Evolutionary conservation across 2,888 invertebrate genomes (phyloP), one percentile per base, ranked within the genome.

Genomic region (Drosophila borealis): DNA sequence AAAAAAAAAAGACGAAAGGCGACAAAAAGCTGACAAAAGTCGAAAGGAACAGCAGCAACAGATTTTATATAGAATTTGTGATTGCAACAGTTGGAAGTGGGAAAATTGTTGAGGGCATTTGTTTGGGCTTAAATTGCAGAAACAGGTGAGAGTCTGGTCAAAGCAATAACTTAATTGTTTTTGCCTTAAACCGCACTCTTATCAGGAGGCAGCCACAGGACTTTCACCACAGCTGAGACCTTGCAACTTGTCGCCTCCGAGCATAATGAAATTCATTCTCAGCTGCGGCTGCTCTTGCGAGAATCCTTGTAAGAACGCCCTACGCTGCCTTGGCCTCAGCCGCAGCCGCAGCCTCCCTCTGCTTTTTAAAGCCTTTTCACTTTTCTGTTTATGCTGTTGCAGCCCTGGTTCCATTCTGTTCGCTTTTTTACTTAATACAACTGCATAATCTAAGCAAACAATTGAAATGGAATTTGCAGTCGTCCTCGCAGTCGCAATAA

Each of bases 381-480:
- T 46, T 60, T 51, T 48, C 57, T 48, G 45, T 46, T 45, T 17
- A 25, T 45, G 41, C n/a, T 39, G 41, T 42, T 48, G 62, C 49
- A 62, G 25, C 25, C 41, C 61, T 49, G 29, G 21, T 44, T 60
- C 33, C 55, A 33, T 46, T 62, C 56, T 49, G 25, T 45, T 14
- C 48, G 19, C 55, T 55, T 66, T 68, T 57, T 62, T 75, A 81
- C 74, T 78, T 88, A 88, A 85, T 86, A 81, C 85, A 83, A 76
- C 90, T 90, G 89, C 89, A 89, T 89, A 89, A 89, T 85, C 89
- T 90, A 80, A 80, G 90, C 84, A 89, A 89, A 89, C 90, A 90
- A 90, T 90, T 90, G 88, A 88, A 89, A 89, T 79, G 78, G 87
- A 81, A 86, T 88, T 89, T 88, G 88, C 78, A 67, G 71, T 78